These are phyloP conservation scores for Chelidonichthys spinosus DNA, from an alignment of 2,797 vertebrate genomes.

Conservation along the genomic window DNA sequence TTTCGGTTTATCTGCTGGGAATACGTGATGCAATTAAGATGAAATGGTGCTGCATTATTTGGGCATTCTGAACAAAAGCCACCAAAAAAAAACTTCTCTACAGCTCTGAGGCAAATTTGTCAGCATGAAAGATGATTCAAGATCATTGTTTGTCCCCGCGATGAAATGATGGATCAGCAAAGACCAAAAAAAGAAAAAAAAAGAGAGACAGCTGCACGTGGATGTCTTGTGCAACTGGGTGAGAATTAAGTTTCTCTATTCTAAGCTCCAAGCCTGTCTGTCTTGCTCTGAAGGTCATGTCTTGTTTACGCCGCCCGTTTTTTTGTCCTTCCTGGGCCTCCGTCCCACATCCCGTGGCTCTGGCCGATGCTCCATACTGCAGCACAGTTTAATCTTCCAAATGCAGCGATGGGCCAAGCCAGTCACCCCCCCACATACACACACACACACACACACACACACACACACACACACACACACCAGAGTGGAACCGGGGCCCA, in stretches of 20 bases:
- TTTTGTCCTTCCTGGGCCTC: constrained; percentile 71
- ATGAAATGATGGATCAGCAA: constrained; percentile 65
- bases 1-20: constrained; percentile 36
- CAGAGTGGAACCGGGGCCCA: constrained; percentile 39
- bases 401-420: constrained; percentile 72
- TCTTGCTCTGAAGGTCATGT: constrained; percentile 78
- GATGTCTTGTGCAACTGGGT: constrained; percentile 50
- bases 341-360: constrained; percentile 62
- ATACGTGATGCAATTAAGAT: constrained; percentile 55
- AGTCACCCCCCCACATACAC: constrained; percentile 50
- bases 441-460: too few species aligned
- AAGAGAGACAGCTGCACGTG: constrained; percentile 29
- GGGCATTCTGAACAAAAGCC: constrained; percentile 40
- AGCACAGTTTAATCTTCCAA: constrained; percentile 80
- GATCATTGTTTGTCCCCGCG: constrained; percentile 48
- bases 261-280: constrained; percentile 66
- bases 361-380: constrained; percentile 71
- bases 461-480: too few species aligned
- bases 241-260: constrained; percentile 75
- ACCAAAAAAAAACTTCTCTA: neutral
- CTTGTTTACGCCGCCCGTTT: constrained; percentile 56
- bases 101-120: constrained; percentile 39
- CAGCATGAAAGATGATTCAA: constrained; percentile 65
- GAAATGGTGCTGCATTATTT: constrained; percentile 39
- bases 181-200: constrained; percentile 29